A percentile compares a stretch with the other conserved stretches of the same genome.
Conservation (phyloP, 1,140 invertebrate genomes). For the Meloidogyne exigua region DNA sequence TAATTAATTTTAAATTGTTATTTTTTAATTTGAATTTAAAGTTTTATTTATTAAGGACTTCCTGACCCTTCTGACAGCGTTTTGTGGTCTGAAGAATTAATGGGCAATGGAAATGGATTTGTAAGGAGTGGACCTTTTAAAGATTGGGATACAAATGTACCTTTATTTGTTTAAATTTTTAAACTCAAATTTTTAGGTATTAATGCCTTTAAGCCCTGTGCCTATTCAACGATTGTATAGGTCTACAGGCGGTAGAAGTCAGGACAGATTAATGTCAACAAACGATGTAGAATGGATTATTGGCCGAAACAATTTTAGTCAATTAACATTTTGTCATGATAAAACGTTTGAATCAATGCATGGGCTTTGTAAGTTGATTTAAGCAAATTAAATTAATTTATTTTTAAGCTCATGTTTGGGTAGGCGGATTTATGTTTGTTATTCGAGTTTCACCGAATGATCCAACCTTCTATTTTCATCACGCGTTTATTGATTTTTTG, state of each 20-base stretch:
- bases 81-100: slow-evolving; percentile 59
- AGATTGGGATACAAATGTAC: slow-evolving; percentile 62
- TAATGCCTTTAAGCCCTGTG: slow-evolving; percentile 62
- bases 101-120: slow-evolving; percentile 64
- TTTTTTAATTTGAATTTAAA: neutral
- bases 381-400: neutral
- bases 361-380: slow-evolving; percentile 32
- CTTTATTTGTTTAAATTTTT: neutral
- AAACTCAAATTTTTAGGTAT: neutral
- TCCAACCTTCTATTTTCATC: slow-evolving; percentile 62
- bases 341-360: slow-evolving; percentile 64
- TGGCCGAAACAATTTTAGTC: slow-evolving; percentile 51
- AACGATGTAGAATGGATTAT: slow-evolving; percentile 60
- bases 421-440: slow-evolving; percentile 64
- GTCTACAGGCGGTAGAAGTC: slow-evolving; percentile 14
- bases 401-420: slow-evolving; percentile 59
- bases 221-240: slow-evolving; percentile 61
- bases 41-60: slow-evolving; percentile 45
- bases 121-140: slow-evolving; percentile 63
- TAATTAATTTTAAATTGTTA: neutral
- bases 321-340: slow-evolving; percentile 63
- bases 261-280: slow-evolving; percentile 48
- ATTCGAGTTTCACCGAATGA: slow-evolving; percentile 57
- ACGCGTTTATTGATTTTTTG: slow-evolving; percentile 64
- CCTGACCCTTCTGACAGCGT: slow-evolving; percentile 60